Conservation (phyloP, 2,113 vertebrate genomes). For the Elanoides forficatus region DNA sequence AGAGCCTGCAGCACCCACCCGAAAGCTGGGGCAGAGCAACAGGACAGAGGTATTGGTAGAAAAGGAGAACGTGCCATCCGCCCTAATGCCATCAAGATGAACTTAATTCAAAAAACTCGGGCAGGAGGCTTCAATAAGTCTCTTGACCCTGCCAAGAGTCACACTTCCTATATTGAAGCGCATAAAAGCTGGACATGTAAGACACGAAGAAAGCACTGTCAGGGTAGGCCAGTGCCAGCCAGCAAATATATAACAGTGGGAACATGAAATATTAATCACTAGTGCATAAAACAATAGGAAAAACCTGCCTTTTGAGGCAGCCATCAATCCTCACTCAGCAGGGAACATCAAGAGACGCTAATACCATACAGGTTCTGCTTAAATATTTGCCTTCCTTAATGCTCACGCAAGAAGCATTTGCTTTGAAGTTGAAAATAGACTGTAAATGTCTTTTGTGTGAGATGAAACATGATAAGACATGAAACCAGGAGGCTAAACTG, state of each 20-base stretch:
- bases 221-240: constrained; percentile 35
- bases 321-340: constrained; percentile 58
- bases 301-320: constrained; percentile 54
- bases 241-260: neutral
- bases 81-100: accelerated
- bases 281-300: constrained; percentile 50
- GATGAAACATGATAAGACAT: constrained; percentile 70
- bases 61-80: neutral
- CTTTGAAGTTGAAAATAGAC: constrained; percentile 72
- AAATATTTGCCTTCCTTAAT: constrained; percentile 63
- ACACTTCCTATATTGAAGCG: neutral
- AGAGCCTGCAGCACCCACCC: neutral
- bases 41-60: neutral
- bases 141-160: constrained; percentile 26
- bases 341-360: constrained; percentile 46
- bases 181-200: constrained; percentile 16
- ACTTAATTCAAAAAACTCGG: neutral
- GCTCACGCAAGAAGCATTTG: constrained; percentile 45
- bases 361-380: constrained; percentile 61
- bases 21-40: neutral
- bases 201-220: constrained; percentile 6
- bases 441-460: constrained; percentile 60
- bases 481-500: constrained; percentile 62
- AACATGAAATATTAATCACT: constrained; percentile 58
- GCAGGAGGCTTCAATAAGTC: constrained; percentile 1